Percentiles rank a stretch among this genome's conserved stretches.
phyloP scores from a whole-genome alignment of 2,113 vertebrate genomes.

The Athene cunicularia region DNA sequence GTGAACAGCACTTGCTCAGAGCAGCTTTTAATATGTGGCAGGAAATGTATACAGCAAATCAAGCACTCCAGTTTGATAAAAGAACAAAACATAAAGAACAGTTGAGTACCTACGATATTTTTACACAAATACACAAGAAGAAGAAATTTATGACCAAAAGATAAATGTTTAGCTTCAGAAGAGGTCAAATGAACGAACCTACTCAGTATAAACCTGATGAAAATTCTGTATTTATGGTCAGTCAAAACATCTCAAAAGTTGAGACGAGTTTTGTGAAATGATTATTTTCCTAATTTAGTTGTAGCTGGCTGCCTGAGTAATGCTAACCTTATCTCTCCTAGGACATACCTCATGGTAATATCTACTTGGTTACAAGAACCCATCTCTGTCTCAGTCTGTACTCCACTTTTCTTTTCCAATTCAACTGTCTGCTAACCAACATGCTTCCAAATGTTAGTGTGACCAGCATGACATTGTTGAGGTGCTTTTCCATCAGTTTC shows the following conservation, averaged over 20 bases:
- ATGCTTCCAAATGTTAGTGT: rapidly evolving
- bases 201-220: neutral
- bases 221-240: neutral
- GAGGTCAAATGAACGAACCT: neutral
- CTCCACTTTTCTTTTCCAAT: neutral
- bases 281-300: neutral
- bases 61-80: neutral
- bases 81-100: neutral
- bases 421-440: neutral
- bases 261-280: neutral
- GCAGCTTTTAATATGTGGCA: neutral
- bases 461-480: neutral
- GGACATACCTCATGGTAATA: neutral
- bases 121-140: neutral
- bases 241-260: neutral
- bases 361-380: neutral
- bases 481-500: neutral
- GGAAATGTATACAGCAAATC: neutral
- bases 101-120: neutral
- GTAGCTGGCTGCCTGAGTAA: neutral
- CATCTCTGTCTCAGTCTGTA: neutral
- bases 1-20: neutral
- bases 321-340: neutral
- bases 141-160: neutral
- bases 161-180: neutral